phyloP scores from a whole-genome alignment of 1,140 invertebrate genomes.

The Armadillidium nasatum region DNA sequence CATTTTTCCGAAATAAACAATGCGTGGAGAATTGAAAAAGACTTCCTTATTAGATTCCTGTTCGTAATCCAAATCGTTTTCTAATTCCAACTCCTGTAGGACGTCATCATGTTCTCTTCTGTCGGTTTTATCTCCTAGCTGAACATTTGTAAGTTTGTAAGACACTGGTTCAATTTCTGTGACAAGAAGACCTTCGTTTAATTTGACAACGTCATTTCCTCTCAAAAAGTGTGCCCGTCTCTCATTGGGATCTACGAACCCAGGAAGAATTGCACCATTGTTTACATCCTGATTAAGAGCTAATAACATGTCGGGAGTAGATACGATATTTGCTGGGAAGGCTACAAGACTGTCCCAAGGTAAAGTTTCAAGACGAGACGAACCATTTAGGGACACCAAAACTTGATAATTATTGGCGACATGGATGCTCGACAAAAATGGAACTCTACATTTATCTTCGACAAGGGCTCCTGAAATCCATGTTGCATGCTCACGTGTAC shows the following conservation, averaged over 20 bases:
- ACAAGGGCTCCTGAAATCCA: background rate
- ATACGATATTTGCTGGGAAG: background rate
- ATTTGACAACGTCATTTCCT: background rate
- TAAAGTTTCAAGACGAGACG: background rate
- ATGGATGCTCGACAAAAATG: background rate
- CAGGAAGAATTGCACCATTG: background rate
- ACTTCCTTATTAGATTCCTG: background rate
- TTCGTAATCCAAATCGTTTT: background rate
- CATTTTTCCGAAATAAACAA: background rate
- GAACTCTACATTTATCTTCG: background rate
- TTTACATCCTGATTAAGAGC: background rate
- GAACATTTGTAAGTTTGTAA: background rate
- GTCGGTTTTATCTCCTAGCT: background rate
- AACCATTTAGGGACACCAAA: background rate
- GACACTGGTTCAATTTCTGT: background rate
- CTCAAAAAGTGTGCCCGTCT: background rate
- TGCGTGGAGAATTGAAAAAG: background rate
- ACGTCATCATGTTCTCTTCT: background rate
- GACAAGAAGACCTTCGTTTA: background rate
- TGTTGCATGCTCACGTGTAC: background rate
- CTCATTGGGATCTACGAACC: background rate
- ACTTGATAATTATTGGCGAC: background rate
- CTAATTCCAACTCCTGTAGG: background rate
- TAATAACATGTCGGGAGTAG: background rate
- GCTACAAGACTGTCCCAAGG: background rate